phyloP scores from a whole-genome alignment of 2,113 vertebrate genomes.

The Polypterus senegalus region DNA sequence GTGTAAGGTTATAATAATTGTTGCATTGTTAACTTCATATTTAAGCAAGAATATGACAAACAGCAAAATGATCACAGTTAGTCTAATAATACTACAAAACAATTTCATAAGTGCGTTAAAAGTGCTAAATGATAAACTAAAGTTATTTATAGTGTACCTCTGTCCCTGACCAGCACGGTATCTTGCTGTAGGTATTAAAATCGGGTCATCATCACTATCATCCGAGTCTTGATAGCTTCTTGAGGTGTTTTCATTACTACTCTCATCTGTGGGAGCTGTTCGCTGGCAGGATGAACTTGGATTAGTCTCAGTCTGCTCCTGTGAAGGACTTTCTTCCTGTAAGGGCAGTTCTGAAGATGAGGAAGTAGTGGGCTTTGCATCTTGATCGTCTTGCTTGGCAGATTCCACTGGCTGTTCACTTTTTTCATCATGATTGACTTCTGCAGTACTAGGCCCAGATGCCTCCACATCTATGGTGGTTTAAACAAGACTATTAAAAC shows the following conservation, averaged over 20 bases:
- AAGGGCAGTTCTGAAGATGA: constrained; percentile 10
- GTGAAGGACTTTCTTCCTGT: constrained; percentile 7
- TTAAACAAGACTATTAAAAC: no score
- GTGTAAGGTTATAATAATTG: no score
- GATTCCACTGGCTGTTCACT: constrained; percentile 16
- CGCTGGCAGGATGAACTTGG: constrained; percentile 25
- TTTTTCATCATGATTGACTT: constrained; percentile 28
- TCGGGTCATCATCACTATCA: constrained; percentile 88
- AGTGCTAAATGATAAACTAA: no score
- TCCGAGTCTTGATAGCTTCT: constrained; percentile 74
- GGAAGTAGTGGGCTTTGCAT: background rate
- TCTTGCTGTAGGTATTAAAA: constrained; percentile 76
- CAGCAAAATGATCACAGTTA: no score
- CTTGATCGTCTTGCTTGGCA: constrained; percentile 7
- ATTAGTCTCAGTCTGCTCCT: constrained; percentile 22
- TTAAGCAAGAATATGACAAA: no score
- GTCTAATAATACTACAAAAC: no score
- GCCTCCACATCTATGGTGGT: no score
- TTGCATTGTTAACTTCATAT: no score
- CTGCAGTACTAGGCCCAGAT: constrained; percentile 14
- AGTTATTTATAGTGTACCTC: constrained; percentile 54
- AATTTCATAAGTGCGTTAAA: no score
- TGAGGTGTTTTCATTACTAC: constrained; percentile 38
- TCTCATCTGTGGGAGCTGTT: constrained; percentile 31
- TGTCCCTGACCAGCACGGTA: constrained; percentile 76